These are phyloP conservation scores for Drosophila rufa DNA, from an alignment of 1,140 invertebrate genomes.

Conservation along the genomic window DNA sequence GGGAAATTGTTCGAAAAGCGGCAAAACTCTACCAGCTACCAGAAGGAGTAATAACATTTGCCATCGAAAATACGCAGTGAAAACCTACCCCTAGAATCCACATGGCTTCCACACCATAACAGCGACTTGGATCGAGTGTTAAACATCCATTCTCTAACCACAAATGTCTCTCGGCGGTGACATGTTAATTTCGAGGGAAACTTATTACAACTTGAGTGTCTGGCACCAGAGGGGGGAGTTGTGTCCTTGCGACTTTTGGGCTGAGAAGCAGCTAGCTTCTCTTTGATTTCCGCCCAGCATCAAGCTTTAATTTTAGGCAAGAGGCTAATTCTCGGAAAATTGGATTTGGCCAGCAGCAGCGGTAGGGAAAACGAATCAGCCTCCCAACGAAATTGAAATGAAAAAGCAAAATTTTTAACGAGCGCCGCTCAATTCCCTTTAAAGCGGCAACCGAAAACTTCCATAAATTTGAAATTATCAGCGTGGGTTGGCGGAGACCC, in stretches of 20 bases:
- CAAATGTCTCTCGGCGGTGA: slow-evolving; percentile 78
- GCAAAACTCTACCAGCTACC: background rate
- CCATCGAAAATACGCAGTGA: background rate
- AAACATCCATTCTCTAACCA: slow-evolving; percentile 38
- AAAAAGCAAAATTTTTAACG: slow-evolving; percentile 14
- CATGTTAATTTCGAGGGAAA: slow-evolving; percentile 78
- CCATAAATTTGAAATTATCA: slow-evolving; percentile 75
- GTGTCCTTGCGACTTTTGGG: slow-evolving; percentile 2
- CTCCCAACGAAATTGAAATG: slow-evolving; percentile 1
- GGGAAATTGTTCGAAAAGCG: slow-evolving; percentile 22
- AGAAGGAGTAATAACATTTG: slow-evolving; percentile 17
- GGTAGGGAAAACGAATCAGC: slow-evolving; percentile 1
- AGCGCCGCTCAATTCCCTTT: slow-evolving; percentile 6
- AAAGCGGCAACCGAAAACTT: slow-evolving; percentile 32
- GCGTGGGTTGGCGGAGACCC: background rate
- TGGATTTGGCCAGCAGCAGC: slow-evolving; percentile 36
- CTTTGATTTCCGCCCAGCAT: slow-evolving; percentile 67
- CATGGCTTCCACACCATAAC: slow-evolving; percentile 15
- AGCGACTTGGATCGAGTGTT: background rate
- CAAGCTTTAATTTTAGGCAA: slow-evolving; percentile 66
- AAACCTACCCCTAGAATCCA: slow-evolving; percentile 17
- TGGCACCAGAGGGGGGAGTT: slow-evolving; percentile 5
- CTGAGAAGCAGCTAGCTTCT: slow-evolving; percentile 9
- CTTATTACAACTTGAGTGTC: slow-evolving; percentile 65
- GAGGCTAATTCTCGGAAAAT: slow-evolving; percentile 74